Percentiles rank a stretch among this genome's conserved stretches.
phyloP scores from a whole-genome alignment of 2,888 invertebrate genomes.

The Eristalis intricaria region DNA sequence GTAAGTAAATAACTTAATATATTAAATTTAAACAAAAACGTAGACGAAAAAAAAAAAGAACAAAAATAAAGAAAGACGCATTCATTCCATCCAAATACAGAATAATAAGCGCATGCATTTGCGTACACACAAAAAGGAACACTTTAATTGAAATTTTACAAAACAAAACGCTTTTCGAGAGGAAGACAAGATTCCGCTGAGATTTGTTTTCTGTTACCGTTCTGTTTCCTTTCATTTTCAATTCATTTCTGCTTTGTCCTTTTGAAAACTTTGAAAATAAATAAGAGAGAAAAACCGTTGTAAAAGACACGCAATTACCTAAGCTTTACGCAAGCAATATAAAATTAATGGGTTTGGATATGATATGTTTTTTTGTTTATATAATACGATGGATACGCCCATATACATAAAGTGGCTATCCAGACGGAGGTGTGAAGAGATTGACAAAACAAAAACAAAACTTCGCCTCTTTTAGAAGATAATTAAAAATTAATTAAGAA shows the following conservation, averaged over 20 bases:
- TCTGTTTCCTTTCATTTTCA: not conserved
- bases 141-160: constrained; percentile 22
- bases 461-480: constrained; percentile 37
- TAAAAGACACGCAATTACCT: constrained; percentile 24
- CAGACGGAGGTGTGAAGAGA: not conserved
- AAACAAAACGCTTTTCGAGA: constrained; percentile 36
- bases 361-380: constrained; percentile 39
- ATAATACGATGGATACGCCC: constrained; percentile 30
- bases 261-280: constrained; percentile 2
- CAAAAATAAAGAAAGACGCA: constrained; percentile 58
- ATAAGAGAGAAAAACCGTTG: not conserved
- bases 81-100: constrained; percentile 72
- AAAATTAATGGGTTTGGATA: constrained; percentile 48
- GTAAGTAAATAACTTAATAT: constrained; percentile 55
- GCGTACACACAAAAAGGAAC: constrained; percentile 49
- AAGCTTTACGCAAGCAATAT: constrained; percentile 35
- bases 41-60: constrained; percentile 27
- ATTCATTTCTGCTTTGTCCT: constrained; percentile 18
- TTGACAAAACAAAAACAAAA: not conserved
- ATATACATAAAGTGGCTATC: not conserved
- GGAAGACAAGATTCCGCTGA: constrained; percentile 54
- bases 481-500: constrained; percentile 53
- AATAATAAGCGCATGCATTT: constrained; percentile 67
- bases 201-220: not conserved
- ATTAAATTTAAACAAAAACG: constrained; percentile 67